Conservation (phyloP, 2,113 vertebrate genomes). For the Anoplopoma fimbria region DNA sequence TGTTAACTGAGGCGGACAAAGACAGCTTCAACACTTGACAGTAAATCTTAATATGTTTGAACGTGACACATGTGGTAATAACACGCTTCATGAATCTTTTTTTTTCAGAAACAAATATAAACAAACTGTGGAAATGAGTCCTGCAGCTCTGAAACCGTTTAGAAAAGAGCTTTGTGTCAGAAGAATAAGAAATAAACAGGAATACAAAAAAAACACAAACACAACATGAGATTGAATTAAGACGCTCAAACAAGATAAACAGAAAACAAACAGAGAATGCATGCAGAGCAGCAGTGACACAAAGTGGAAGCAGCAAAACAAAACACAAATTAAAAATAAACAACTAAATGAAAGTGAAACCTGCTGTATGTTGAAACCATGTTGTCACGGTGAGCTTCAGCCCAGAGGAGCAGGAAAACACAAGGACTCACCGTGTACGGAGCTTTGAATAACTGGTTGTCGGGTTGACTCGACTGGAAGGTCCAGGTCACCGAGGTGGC, state of each 20-base stretch:
- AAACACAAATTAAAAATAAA: not conserved
- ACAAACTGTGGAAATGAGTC: not conserved
- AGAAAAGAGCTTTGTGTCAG: not conserved
- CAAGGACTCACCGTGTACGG: constrained; percentile 79
- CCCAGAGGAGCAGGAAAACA: not conserved
- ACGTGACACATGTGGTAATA: not conserved
- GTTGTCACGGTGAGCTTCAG: no score
- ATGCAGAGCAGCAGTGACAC: not conserved
- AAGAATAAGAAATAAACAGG: not conserved
- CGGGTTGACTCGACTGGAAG: constrained; percentile 85
- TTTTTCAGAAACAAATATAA: not conserved
- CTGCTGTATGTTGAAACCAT: not conserved
- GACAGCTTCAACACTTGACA: not conserved
- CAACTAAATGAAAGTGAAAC: not conserved
- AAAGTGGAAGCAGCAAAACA: not conserved
- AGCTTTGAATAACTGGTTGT: constrained; percentile 44
- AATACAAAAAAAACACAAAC: not conserved
- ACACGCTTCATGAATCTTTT: no score
- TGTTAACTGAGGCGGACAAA: not conserved
- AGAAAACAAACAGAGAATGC: not conserved
- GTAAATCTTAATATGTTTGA: not conserved
- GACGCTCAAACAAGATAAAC: not conserved
- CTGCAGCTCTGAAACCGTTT: not conserved
- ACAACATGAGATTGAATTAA: not conserved
- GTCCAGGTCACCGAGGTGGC: constrained; percentile 87